Percentiles rank a stretch among this genome's conserved stretches.
Conservation (phyloP, 2,888 invertebrate genomes). For the Magallana nippona region DNA sequence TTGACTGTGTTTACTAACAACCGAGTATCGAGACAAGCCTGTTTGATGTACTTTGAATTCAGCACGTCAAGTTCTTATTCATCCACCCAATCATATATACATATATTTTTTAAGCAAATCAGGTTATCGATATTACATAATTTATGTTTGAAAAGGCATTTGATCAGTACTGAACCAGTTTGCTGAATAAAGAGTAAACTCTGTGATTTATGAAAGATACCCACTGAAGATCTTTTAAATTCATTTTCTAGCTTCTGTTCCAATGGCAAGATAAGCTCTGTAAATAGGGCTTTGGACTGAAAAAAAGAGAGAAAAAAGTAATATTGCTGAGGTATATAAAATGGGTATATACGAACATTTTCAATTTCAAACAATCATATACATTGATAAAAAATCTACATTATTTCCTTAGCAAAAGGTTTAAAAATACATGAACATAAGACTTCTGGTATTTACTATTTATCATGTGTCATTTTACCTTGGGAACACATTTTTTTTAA, state of each 20-base stretch:
- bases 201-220: conserved; percentile 39
- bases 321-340: no score
- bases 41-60: not conserved
- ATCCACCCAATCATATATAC: no score
- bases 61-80: no score
- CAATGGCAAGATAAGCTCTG: conserved; percentile 69
- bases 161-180: not conserved
- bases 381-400: no score
- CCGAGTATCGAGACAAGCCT: conserved; percentile 22
- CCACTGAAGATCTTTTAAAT: conserved; percentile 68
- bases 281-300: conserved; percentile 69
- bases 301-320: conserved; percentile 45
- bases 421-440: no score
- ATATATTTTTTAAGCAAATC: not conserved
- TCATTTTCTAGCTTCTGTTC: conserved; percentile 72
- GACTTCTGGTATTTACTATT: no score
- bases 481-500: no score
- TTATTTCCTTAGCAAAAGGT: no score
- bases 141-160: no score
- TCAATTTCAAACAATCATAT: no score
- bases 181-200: not conserved
- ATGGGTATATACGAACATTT: no score
- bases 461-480: no score
- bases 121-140: not conserved
- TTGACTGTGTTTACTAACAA: conserved; percentile 33